Base-by-base conservation (phyloP, 2,888 invertebrate genomes). In the Scaptodrosophila latifasciaeformis region DNA sequence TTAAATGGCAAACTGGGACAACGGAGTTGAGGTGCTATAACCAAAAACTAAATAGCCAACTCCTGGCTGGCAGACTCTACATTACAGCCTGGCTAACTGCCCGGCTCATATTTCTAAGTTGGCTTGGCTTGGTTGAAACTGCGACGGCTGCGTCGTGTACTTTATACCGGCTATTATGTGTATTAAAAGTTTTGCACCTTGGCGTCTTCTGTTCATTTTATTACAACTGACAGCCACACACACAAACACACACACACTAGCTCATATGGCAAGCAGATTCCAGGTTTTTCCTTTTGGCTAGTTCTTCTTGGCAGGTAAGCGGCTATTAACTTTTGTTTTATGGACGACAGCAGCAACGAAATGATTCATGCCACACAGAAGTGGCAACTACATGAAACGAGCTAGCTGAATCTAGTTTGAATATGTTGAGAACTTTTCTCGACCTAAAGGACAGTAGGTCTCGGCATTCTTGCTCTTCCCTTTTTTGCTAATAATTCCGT, bases 1-100 rank as follows among this genome's bases (percentile, higher is more conserved):
- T 68, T 81, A 82, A 82, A 81, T 60, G 68, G 70, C 79, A 76
- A 68, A 65, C 76, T 78, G 82, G 80, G 80, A 78, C 74, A 76
- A 67, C 78, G 70, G 70, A 72, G 81, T 59, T 76, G 66, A n/a
- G n/a, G 64, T 62, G 66, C 30, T 30, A 6, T 27, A 27, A 9
- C 67, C 62, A 70, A 74, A 47, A 63, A 57, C 66, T 54, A 57
- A 60, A 55, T 47, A 49, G 51, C 5, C 27, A 27, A 27, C n/a
- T n/a, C n/a, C n/a, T n/a, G n/a, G n/a, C n/a, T n/a, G n/a, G n/a
- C n/a, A n/a, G n/a, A n/a, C n/a, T n/a, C 27, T 29, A 60, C 45
- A 45, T 60, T 59, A 59, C 59, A 59, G 19, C 31, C 19, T 31
- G n/a, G 31, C 43, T 43, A 2, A 29, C 7, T 2, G 18, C 29